Base-by-base conservation (phyloP, 2,888 invertebrate species). In the Muschampia plurimacula region DNA sequence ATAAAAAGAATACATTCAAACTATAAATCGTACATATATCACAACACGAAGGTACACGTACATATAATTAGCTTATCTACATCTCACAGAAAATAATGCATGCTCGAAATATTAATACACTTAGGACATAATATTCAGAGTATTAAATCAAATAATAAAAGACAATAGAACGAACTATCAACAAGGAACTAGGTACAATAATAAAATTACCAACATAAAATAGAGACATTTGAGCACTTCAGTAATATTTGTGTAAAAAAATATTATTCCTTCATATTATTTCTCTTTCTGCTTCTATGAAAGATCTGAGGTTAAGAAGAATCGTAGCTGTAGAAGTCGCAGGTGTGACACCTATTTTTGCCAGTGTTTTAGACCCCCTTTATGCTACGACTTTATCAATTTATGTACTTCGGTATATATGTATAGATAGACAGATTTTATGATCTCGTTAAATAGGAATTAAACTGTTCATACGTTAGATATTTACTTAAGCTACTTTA, bases 161-260 rank as follows among this genome's bases (percentile, higher is more conserved):
- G 76, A 82, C 22, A 28, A 83, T 78, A 85, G 85, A 89, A 89
- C 84, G 84, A 89, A 89, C 84, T 84, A 87, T 86, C 81, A 91
- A 91, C 89, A 87, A 92, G 87, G 83, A 91, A 89, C 87, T 85
- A 52, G 10, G 44, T 44, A 90, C 84, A 65, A 85, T 83, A 89
- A 91, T 88, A 91, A 92, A 86, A 90, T 90, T 90, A 91, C 81
- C 87, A 92, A 93, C 92, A 86, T 88, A 93, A 93, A 88, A 88
- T 87, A 89, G 87, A 91, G 86, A 88, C 84, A 88, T 91, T 93
- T 93, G 93, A 94, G 93, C 93, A 93, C 92, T 86, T 90, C 78
- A 83, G 86, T 89, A 91, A 89, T 89, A 90, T 52, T 90, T 86
- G 84, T 88, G 86, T 91, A 90, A 92, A 92, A 92, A 92, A 93